Conservation (phyloP, 2,113 vertebrate species). For the Ceratotherium simum region DNA sequence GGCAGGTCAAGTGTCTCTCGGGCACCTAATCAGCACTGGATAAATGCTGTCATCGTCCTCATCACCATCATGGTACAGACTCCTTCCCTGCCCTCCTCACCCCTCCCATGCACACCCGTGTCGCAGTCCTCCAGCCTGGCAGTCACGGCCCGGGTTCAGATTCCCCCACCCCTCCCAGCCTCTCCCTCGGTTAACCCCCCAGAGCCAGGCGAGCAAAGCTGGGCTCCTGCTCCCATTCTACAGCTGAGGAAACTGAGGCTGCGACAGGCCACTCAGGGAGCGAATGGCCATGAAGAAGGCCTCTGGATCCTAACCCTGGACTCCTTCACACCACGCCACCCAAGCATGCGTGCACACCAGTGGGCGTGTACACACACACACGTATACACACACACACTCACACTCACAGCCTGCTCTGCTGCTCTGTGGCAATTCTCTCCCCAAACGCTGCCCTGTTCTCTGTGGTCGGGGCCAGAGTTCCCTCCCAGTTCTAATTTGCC, state of each 20-base stretch:
- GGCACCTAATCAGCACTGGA: background rate
- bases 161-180: background rate
- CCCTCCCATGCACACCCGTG: accelerated
- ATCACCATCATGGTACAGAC: accelerated
- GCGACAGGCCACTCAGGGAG: background rate
- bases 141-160: accelerated
- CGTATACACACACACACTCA: background rate
- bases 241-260: background rate
- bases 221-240: background rate
- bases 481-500: slow-evolving; percentile 74
- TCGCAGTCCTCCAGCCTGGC: background rate
- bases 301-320: background rate
- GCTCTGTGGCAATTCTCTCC: background rate
- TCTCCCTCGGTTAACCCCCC: background rate
- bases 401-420: accelerated
- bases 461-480: slow-evolving; percentile 52
- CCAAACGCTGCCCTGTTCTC: background rate
- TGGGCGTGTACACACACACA: accelerated
- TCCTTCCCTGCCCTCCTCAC: accelerated
- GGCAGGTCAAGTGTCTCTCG: too few species aligned
- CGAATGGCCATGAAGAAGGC: background rate
- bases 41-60: too few species aligned
- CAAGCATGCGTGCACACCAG: background rate
- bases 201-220: background rate
- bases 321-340: background rate